Percentiles rank a stretch among this genome's conserved stretches.
phyloP scores from a whole-genome alignment of 2,113 vertebrate species.

The Chiloscyllium plagiosum region DNA sequence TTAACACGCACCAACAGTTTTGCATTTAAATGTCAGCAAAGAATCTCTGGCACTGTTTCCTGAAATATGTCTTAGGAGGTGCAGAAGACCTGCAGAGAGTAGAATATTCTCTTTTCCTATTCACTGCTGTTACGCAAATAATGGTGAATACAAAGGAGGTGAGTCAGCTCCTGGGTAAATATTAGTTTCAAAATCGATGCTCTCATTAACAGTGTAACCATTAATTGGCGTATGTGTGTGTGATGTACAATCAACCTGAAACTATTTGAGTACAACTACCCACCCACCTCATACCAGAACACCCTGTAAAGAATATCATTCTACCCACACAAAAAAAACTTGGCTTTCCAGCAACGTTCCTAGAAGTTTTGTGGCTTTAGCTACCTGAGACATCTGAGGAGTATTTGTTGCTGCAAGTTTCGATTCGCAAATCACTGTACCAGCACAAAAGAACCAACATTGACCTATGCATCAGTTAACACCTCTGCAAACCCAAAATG shows the following conservation, averaged over 20 bases:
- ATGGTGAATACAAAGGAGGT: background rate
- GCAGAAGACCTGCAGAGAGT: background rate
- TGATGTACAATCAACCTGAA: conserved; percentile 30
- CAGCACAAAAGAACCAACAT: conserved; percentile 32
- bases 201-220: background rate
- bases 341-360: conserved; percentile 27
- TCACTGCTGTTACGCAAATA: background rate
- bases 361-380: conserved; percentile 32
- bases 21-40: background rate
- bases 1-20: background rate
- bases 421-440: background rate
- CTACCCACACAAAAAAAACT: conserved; percentile 18
- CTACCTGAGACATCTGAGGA: background rate
- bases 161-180: background rate
- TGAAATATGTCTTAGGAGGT: background rate
- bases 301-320: conserved; percentile 26
- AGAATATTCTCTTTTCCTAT: background rate
- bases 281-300: conserved; percentile 29
- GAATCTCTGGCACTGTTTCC: background rate
- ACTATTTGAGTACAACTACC: conserved; percentile 29
- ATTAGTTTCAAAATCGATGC: background rate
- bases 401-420: conserved; percentile 23
- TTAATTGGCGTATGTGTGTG: conserved; percentile 5
- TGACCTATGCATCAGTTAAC: conserved; percentile 29
- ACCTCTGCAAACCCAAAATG: background rate